phyloP scores from a whole-genome alignment of 2,797 vertebrate genomes.

The Notoglanidium macrostoma region DNA sequence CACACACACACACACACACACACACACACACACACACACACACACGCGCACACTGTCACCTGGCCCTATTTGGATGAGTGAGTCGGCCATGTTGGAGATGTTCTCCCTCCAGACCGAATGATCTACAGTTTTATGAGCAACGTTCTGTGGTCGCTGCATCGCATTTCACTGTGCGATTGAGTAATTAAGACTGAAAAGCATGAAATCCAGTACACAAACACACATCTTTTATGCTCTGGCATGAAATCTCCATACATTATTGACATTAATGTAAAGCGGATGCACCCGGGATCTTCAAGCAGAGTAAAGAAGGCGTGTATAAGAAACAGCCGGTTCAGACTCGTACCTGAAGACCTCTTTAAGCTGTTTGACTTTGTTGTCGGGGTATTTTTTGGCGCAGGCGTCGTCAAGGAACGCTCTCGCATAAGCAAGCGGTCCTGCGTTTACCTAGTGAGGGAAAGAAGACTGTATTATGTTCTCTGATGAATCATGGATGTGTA shows the following conservation, averaged over 20 bases:
- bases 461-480: neutral
- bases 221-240: too few species aligned
- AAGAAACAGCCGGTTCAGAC: neutral
- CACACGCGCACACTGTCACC: too few species aligned
- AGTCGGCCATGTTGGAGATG: neutral
- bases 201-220: too few species aligned
- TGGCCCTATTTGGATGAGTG: neutral
- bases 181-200: too few species aligned
- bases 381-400: conserved; percentile 91
- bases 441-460: conserved; percentile 82
- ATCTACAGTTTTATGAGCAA: too few species aligned
- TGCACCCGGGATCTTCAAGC: neutral
- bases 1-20: neutral
- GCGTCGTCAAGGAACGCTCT: conserved; percentile 91
- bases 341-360: conserved; percentile 96
- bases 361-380: conserved; percentile 96
- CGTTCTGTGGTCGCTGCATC: too few species aligned
- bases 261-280: too few species aligned
- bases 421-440: conserved; percentile 94
- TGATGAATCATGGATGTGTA: neutral
- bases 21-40: neutral
- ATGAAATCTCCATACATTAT: too few species aligned
- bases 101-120: neutral
- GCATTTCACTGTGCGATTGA: too few species aligned
- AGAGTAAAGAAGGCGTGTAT: neutral